Conservation (phyloP, 92 coral and sea anemone species). For the Paragorgia papillata region DNA sequence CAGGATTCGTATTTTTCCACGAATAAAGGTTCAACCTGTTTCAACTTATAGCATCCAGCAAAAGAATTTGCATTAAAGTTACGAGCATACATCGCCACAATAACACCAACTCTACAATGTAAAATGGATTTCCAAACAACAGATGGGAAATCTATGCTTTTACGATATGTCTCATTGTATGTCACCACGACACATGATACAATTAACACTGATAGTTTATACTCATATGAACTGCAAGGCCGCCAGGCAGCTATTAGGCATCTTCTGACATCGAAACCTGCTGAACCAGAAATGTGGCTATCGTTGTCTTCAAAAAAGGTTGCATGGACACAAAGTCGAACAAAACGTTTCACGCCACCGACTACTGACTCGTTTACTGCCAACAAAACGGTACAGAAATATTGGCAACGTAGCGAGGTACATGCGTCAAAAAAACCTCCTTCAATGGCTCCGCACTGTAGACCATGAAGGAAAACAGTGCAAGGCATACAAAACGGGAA, state of each 20-base stretch:
- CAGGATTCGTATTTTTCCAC: background rate
- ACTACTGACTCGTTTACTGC: background rate
- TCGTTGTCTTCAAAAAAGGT: background rate
- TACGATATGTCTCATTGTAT: constrained; percentile 22
- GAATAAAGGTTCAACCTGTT: background rate
- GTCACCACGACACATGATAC: background rate
- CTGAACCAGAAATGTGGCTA: constrained; percentile 37
- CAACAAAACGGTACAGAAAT: background rate
- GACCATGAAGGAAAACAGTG: background rate
- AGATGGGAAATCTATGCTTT: constrained; percentile 9
- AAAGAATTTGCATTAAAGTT: constrained; percentile 14
- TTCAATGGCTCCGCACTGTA: background rate
- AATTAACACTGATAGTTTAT: background rate
- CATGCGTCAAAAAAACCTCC: background rate
- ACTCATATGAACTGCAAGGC: background rate
- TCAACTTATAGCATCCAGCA: constrained; percentile 13
- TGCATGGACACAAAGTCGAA: constrained; percentile 14
- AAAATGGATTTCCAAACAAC: constrained; percentile 37
- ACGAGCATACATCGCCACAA: constrained; percentile 7
- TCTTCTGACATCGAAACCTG: constrained; percentile 7
- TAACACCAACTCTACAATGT: constrained; percentile 13
- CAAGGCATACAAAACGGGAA: background rate
- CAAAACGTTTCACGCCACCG: background rate
- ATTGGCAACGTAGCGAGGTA: background rate
- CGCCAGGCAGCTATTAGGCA: constrained; percentile 3